These are phyloP conservation scores for Tragelaphus scriptus DNA, from an alignment of 2,113 vertebrate genomes.

Conservation along the genomic window DNA sequence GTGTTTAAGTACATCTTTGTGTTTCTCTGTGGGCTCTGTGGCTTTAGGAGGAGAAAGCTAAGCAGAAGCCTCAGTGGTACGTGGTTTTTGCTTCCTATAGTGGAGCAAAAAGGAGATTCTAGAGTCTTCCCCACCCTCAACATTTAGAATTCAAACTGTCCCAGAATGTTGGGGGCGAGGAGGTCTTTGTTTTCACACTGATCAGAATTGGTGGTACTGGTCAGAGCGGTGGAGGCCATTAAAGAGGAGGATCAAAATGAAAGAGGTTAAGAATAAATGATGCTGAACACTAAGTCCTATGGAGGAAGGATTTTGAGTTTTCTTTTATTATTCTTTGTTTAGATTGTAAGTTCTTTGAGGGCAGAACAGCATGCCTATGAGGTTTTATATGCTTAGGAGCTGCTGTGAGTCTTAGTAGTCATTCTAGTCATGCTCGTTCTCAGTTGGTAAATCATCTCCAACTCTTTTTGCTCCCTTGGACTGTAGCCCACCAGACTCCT, in stretches of 20 bases:
- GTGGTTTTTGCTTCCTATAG: slow-evolving; percentile 29
- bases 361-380: neutral
- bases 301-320: neutral
- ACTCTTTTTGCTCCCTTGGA: neutral
- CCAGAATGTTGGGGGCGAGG: neutral
- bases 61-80: neutral
- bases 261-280: neutral
- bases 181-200: neutral
- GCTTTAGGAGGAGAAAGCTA: neutral
- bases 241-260: neutral
- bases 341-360: neutral
- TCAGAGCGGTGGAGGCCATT: neutral
- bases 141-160: neutral
- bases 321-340: slow-evolving; percentile 8
- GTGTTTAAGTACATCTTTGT: neutral
- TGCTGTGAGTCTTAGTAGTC: neutral
- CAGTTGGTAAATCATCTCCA: neutral
- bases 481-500: neutral
- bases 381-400: neutral
- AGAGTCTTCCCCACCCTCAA: neutral
- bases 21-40: neutral
- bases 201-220: neutral
- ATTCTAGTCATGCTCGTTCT: neutral
- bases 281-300: neutral
- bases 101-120: neutral